Base-by-base conservation (phyloP, 2,113 vertebrate genomes). In the Miniopterus natalensis region DNA sequence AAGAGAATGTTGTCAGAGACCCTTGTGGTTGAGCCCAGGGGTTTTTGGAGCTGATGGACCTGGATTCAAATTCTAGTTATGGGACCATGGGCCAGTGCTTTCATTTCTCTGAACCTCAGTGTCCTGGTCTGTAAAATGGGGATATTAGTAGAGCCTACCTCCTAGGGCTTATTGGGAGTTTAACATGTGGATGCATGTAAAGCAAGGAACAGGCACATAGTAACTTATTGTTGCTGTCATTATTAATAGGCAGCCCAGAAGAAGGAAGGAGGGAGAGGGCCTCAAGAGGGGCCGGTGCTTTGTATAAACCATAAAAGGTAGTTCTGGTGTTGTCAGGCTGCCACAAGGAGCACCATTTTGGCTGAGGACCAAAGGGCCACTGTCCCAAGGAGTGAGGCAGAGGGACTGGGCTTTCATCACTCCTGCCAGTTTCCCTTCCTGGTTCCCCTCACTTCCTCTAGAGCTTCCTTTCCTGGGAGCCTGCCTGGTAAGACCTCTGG, bases 61-160 rank as follows among this genome's bases (percentile, higher is more conserved):
- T 83, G 61, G 73, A 53, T 45, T 87, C 61, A 36, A 10, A 70
- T 88, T 61, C 66, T 59, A 57, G 17, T 23, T 36, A 15, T 27
- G 59, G 79, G n/a, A 15, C 51, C 36, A 6, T 1, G 18, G 49
- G 9, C 27, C 68, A 63, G 8, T 21, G 88, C 78, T 63, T 85
- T 61, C n/a, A 6, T 66, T 85, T 45, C 49, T 53, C 61, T 40
- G 40, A 74, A n/a, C 57, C 83, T 93, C 65, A 1, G 85, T 78
- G 61, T 81, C 13, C 71, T 83, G 45, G 10, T 89, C 70, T 95
- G 63, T 94, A 51, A 71, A 87, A 65, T 51, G 15, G 40, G 61
- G 21, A 5, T 57, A 45, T 49, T 1, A 45, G 36, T 14, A 40
- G 27, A 11, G 23, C 66, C 20, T 12, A 12, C 12, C 2, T 92